Evolutionary conservation across 2,888 invertebrate species (phyloP), one percentile per base, ranked within the genome.

Genomic region (Eudemis profundana): DNA sequence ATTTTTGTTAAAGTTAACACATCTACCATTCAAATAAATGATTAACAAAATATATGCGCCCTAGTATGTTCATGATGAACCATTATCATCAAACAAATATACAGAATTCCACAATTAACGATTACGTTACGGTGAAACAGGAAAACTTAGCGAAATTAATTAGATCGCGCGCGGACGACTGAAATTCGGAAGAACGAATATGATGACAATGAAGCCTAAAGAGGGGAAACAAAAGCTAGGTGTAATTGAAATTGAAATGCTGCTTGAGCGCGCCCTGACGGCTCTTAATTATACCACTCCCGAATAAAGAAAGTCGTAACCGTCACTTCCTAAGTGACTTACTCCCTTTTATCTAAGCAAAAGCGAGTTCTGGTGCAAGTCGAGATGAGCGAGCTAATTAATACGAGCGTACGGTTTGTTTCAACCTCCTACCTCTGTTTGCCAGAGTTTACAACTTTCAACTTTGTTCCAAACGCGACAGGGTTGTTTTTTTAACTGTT

Each of bases 161-260:
- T 72, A 73, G 73, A 73, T 68, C 57, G 36, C 56, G 15, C 33
- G 46, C 60, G 69, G 65, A 69, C 56, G 69, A 75, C 76, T 72
- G 73, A 72, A 76, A 78, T 77, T 71, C 69, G 38, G 69, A 67
- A 65, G 65, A 56, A 57, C 59, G 68, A 69, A 69, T 69, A 69
- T 67, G 72, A 74, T 69, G 72, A 76, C 75, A 76, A 76, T 74
- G 50, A 70, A 36, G 46, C 64, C 62, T 57, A 62, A 68, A 67
- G 68, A 69, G 69, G 64, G 47, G 68, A 69, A 71, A 75, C 74
- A 76, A 77, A 74, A 69, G 73, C 46, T 54, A 61, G 69, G 70
- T 49, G 69, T 73, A 76, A 75, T 76, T 76, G 74, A 69, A 75
- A 77, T 70, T 76, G 72, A 69, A 73, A 77, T 69, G 68, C 67